Conservation (phyloP, 92 coral and sea anemone genomes). For the Blastomussa wellsi region DNA sequence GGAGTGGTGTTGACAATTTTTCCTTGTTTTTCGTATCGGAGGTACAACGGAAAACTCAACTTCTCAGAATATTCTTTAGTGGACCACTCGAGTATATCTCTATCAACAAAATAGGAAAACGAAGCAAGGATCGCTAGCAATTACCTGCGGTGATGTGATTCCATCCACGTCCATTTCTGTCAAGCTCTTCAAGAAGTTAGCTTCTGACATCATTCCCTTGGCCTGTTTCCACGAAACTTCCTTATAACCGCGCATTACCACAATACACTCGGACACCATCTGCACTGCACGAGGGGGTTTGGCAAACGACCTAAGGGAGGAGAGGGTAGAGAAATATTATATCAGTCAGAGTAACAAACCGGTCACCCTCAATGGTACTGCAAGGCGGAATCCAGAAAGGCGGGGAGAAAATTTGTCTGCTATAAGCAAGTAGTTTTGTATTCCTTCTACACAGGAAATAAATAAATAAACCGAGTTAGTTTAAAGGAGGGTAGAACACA, state of each 20-base stretch:
- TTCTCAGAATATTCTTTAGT: no score
- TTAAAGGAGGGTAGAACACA: no score
- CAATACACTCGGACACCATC: constrained; percentile 98
- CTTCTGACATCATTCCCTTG: constrained; percentile 99
- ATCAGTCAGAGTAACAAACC: background rate
- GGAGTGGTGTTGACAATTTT: no score
- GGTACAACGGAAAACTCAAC: no score
- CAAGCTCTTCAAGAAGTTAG: constrained; percentile 91
- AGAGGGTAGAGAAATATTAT: background rate
- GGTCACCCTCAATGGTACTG: background rate
- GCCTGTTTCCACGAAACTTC: constrained; percentile 97
- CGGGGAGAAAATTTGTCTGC: no score
- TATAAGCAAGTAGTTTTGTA: no score
- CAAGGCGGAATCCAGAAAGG: background rate
- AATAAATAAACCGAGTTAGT: no score
- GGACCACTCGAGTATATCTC: background rate
- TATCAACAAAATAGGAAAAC: no score
- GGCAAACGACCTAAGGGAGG: constrained; percentile 83
- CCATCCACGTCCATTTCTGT: constrained; percentile 99
- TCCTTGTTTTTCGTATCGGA: no score
- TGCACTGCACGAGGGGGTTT: constrained; percentile 99
- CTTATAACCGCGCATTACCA: constrained; percentile 90
- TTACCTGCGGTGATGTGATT: constrained; percentile 78
- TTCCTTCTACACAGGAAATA: no score
- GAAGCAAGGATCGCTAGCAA: background rate